phyloP scores from a whole-genome alignment of 1,140 invertebrate genomes.

The Vanessa atalanta region DNA sequence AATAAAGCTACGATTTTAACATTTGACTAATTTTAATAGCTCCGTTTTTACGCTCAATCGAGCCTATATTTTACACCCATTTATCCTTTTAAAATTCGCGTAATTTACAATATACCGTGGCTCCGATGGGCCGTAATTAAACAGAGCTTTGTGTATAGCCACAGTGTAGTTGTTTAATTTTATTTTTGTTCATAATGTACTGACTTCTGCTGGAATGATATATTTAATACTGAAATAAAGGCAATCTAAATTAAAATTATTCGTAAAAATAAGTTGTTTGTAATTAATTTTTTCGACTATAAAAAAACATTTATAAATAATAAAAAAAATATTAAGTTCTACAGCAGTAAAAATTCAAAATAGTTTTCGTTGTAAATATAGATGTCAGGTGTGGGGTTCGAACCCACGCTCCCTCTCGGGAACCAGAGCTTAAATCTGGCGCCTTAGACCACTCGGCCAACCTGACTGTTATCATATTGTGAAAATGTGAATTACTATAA shows the following conservation, averaged over 20 bases:
- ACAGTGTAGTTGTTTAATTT: slow-evolving; percentile 56
- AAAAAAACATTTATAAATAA: no score
- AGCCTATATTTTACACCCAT: slow-evolving; percentile 52
- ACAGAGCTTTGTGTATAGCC: slow-evolving; percentile 60
- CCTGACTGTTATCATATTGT: not conserved
- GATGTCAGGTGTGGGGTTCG: slow-evolving; percentile 18
- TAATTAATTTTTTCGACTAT: not conserved
- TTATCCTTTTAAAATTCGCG: slow-evolving; percentile 58
- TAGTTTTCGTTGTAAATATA: no score
- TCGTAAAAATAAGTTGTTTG: not conserved
- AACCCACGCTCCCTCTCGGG: slow-evolving; percentile 21
- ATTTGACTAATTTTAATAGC: slow-evolving; percentile 73
- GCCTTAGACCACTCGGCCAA: slow-evolving; percentile 20
- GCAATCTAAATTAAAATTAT: not conserved
- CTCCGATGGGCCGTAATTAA: slow-evolving; percentile 58
- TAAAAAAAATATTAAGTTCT: not conserved
- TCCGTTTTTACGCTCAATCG: slow-evolving; percentile 59
- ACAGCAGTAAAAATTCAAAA: not conserved
- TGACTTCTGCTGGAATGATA: no score
- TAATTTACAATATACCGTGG: slow-evolving; percentile 57
- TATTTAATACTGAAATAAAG: not conserved
- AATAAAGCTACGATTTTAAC: slow-evolving; percentile 59
- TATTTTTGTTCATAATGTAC: slow-evolving; percentile 43
- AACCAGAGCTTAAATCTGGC: slow-evolving; percentile 22
- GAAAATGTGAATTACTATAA: not conserved